Evolutionary conservation across 2,113 vertebrate species (phyloP).

Genomic region (Harpagus bidentatus): DNA sequence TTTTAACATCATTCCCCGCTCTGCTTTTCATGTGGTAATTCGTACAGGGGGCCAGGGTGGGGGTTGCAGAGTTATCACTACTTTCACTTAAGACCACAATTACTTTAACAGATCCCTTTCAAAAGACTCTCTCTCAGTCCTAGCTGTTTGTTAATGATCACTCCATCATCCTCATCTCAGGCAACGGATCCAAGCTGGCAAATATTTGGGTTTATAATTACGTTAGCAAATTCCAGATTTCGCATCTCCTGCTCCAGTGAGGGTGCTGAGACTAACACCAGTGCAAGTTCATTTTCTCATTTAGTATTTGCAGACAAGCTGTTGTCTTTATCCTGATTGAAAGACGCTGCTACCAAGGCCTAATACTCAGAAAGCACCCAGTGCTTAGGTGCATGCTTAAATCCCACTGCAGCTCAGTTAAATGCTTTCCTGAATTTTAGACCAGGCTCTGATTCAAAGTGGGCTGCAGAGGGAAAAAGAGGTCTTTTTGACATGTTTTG

Average conservation of each 20-base stretch:
- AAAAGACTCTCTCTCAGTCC: not conserved
- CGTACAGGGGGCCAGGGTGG: fast-evolving
- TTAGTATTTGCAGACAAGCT: not conserved
- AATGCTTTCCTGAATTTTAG: fast-evolving
- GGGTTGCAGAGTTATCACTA: not conserved
- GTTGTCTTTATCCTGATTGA: not conserved
- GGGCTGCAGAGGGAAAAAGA: not conserved
- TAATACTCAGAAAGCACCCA: not conserved
- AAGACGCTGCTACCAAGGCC: fast-evolving
- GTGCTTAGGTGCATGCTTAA: fast-evolving
- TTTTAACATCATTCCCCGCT: not conserved
- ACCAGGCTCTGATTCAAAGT: not conserved
- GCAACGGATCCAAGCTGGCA: not conserved
- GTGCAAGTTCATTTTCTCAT: not conserved
- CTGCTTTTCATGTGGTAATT: fast-evolving
- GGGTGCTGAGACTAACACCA: not conserved
- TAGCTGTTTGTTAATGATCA: not conserved
- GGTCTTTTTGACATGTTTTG: not conserved
- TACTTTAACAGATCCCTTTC: not conserved
- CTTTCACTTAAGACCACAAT: not conserved
- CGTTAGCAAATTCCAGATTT: not conserved
- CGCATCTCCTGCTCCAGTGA: not conserved
- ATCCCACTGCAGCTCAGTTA: not conserved
- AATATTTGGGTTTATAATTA: not conserved
- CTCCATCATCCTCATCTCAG: not conserved